Base-by-base conservation (phyloP, 2,888 invertebrate species). In the Polylopha cassiicola region DNA sequence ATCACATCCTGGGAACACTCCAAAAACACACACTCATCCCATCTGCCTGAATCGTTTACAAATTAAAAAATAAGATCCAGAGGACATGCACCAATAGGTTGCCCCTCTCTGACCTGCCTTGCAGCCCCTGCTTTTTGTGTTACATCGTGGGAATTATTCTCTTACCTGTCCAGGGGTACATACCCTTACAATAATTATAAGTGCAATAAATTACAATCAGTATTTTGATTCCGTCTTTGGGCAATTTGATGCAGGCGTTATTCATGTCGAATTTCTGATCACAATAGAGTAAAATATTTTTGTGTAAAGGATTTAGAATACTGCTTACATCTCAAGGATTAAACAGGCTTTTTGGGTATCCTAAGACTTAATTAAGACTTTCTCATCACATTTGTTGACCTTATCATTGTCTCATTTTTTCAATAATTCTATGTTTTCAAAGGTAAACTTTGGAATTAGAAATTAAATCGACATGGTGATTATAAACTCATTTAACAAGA, bases 171-270 rank as follows among this genome's bases (percentile, higher is more conserved):
- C 44, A 55, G 53, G 53, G 46, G 30, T 24, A 21, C 46, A 51
- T 55, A 70, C 75, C 76, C 70, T 72, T 58, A 67, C 48, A 53
- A 68, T 79, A 73, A 77, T 77, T 78, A 72, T 68, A 64, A 71
- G 65, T 66, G 73, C 75, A 70, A 82, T 81, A 82, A 79, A 77
- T 82, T 73, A 73, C 66, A 80, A 79, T 79, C 73, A 73, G 69
- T 73, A 73, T 78, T 76, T 75, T 73, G 72, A 75, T 75, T 62
- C 56, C 51, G 58, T 65, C 70, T 75, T 77, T 73, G 58, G 66
- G 60, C 61, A 55, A 65, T 68, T 62, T 55, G 63, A 68, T 65
- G 60, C 65, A 55, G 50, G 60, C 50, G 55, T 61, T 55, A 55
- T 37, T 41, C 9, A 33, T 43, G 36, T 47, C 47, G 37, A 22